These are phyloP conservation scores for Epizoanthus rinbou DNA, from an alignment of 92 coral and sea anemone genomes.

Conservation along the genomic window DNA sequence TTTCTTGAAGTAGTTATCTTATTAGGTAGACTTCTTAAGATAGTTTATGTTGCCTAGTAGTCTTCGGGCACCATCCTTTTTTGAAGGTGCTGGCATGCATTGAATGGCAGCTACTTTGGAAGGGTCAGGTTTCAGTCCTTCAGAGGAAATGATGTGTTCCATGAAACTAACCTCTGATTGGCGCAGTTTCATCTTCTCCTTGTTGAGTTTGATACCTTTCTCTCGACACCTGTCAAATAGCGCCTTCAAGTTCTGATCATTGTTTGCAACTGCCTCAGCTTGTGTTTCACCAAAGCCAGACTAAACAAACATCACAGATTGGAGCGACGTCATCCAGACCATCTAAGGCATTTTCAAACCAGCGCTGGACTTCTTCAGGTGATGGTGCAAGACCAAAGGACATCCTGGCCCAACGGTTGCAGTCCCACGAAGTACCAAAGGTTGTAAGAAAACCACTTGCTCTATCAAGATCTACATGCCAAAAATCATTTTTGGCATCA, in stretches of 20 bases:
- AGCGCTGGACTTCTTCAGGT: constrained; percentile 43
- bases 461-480: constrained; percentile 46
- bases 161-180: constrained; percentile 11
- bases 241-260: background rate
- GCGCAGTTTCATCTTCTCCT: constrained; percentile 1
- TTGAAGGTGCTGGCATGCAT: constrained; percentile 12
- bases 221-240: background rate
- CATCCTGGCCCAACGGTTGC: constrained; percentile 32
- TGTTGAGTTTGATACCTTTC: constrained; percentile 21
- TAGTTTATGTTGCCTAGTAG: constrained; percentile 32
- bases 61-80: constrained; percentile 16
- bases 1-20: no score
- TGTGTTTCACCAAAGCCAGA: constrained; percentile 34
- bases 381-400: constrained; percentile 41
- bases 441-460: constrained; percentile 24
- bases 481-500: constrained; percentile 32
- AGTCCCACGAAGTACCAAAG: constrained; percentile 35
- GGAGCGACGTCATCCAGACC: constrained; percentile 28
- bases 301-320: constrained; percentile 12
- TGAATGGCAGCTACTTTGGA: constrained; percentile 19
- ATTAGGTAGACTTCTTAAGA: background rate
- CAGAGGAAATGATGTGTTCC: constrained; percentile 7
- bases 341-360: constrained; percentile 8
- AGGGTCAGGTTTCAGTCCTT: constrained; percentile 28
- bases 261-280: constrained; percentile 24